Evolutionary conservation across 2,113 vertebrate genomes (phyloP).

Genomic region (Calyptommatus sinebrachiatus): DNA sequence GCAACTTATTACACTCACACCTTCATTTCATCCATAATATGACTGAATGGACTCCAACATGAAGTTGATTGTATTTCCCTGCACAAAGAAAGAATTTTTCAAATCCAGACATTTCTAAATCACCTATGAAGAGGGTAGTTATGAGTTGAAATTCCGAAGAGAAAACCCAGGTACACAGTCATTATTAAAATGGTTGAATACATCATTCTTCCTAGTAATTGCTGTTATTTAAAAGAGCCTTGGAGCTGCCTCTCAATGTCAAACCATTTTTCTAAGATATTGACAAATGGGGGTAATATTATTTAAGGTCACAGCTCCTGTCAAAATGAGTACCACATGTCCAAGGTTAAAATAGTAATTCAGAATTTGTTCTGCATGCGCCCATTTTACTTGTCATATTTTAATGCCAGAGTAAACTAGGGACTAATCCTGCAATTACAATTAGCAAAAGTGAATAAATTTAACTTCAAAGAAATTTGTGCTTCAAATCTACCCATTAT

Average conservation of each 20-base stretch:
- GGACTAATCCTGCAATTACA: conserved; percentile 23
- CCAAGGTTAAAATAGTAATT: conserved; percentile 47
- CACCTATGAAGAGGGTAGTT: conserved; percentile 52
- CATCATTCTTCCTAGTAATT: conserved; percentile 56
- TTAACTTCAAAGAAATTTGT: conserved; percentile 16
- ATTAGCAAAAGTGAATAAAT: background rate
- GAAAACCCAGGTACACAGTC: conserved; percentile 59
- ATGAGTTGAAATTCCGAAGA: conserved; percentile 65
- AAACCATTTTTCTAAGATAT: conserved; percentile 59
- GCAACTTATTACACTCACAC: conserved; percentile 52
- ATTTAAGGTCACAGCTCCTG: conserved; percentile 59
- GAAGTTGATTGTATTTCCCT: conserved; percentile 52
- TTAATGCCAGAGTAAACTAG: conserved; percentile 7
- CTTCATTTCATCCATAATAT: conserved; percentile 37
- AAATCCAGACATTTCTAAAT: conserved; percentile 49
- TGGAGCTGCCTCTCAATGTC: conserved; percentile 57
- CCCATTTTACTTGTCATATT: conserved; percentile 31
- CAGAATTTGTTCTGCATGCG: conserved; percentile 51
- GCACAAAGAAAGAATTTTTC: conserved; percentile 56
- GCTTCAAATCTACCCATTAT: background rate
- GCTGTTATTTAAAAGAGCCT: conserved; percentile 57
- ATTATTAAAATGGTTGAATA: conserved; percentile 58
- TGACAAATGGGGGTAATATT: conserved; percentile 66
- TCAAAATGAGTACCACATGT: conserved; percentile 63
- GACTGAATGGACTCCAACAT: conserved; percentile 63